phyloP scores from a whole-genome alignment of 1,140 invertebrate species.

The Drosophila tani region DNA sequence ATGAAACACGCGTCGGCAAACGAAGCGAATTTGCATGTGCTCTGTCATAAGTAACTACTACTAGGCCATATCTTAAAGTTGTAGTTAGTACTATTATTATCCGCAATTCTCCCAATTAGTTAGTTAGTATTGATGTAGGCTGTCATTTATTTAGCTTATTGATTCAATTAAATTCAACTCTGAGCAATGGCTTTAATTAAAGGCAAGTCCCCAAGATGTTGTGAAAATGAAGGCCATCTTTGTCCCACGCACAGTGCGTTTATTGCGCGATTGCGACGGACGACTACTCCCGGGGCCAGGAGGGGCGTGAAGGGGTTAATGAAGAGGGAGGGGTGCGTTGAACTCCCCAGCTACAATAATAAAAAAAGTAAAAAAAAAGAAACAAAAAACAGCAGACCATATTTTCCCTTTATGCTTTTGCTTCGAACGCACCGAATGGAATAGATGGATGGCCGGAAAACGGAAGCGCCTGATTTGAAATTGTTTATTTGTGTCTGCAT shows the following conservation, averaged over 20 bases:
- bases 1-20: slow-evolving; percentile 38
- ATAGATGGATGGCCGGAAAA: slow-evolving; percentile 61
- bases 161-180: slow-evolving; percentile 71
- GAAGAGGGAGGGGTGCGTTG: slow-evolving; percentile 29
- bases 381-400: slow-evolving; percentile 10
- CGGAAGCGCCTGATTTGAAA: slow-evolving; percentile 73
- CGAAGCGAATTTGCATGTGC: slow-evolving; percentile 34
- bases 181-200: slow-evolving; percentile 70
- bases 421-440: slow-evolving; percentile 9
- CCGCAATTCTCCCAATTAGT: background rate
- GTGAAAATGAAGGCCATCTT: slow-evolving; percentile 41
- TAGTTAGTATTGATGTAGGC: slow-evolving; percentile 5
- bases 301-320: slow-evolving; percentile 23
- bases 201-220: slow-evolving; percentile 33
- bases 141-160: slow-evolving; percentile 60
- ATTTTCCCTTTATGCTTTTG: slow-evolving; percentile 34
- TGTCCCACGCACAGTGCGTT: slow-evolving; percentile 47
- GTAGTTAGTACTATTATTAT: slow-evolving; percentile 1
- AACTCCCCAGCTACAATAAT: slow-evolving; percentile 22
- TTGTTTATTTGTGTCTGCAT: slow-evolving; percentile 62
- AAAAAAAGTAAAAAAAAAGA: background rate
- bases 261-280: background rate
- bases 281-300: background rate
- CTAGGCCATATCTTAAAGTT: background rate
- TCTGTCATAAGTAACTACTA: background rate